Evolutionary conservation across 1,140 invertebrate genomes (phyloP).

Genomic region (Caenorhabditis tropicalis): DNA sequence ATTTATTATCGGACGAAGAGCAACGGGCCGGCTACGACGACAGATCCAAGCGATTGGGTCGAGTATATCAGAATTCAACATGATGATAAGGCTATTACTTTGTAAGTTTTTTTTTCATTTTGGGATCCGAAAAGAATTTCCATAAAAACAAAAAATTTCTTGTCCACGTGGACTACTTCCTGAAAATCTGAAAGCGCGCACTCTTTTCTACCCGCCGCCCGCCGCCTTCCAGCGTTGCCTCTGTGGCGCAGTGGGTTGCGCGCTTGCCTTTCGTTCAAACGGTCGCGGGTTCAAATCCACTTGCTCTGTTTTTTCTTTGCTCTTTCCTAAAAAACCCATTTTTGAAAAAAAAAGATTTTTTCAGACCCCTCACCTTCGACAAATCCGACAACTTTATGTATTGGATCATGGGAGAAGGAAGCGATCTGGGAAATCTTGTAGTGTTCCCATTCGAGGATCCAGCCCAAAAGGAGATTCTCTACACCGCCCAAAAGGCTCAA

Average conservation of each 20-base stretch:
- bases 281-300: too few species aligned
- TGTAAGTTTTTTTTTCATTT: constrained; percentile 58
- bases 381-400: constrained; percentile 67
- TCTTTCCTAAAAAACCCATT: background rate
- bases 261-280: too few species aligned
- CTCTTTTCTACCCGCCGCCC: too few species aligned
- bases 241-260: too few species aligned
- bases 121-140: background rate
- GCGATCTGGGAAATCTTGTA: constrained; percentile 64
- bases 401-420: constrained; percentile 69
- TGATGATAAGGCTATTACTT: constrained; percentile 68
- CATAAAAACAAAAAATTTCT: background rate
- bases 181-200: too few species aligned
- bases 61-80: constrained; percentile 65
- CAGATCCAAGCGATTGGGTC: constrained; percentile 65
- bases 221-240: too few species aligned
- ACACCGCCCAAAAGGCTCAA: constrained; percentile 64
- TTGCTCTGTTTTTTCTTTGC: too few species aligned
- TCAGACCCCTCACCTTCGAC: constrained; percentile 69
- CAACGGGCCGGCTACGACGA: constrained; percentile 48
- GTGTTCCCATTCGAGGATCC: constrained; percentile 67
- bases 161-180: too few species aligned
- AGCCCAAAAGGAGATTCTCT: constrained; percentile 68
- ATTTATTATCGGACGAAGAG: constrained; percentile 59
- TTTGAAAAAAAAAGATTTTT: constrained; percentile 16